Percentiles rank a stretch among this genome's conserved stretches.
These are phyloP conservation scores for Balaenoptera acutorostrata DNA, from an alignment of 2,113 vertebrate species.

Conservation along the genomic window DNA sequence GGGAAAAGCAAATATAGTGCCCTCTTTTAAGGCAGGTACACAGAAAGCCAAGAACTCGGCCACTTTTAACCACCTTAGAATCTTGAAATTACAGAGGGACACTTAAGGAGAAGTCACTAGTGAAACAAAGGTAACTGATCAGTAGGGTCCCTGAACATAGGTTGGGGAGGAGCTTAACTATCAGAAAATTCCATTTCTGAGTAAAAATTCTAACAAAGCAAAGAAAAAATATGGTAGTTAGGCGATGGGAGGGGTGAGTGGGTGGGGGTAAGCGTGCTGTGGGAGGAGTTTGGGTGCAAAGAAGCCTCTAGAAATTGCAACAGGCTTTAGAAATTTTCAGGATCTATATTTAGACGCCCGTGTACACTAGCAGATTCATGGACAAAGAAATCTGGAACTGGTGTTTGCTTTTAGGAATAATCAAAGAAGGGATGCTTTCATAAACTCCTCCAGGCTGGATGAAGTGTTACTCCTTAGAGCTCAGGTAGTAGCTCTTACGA, in stretches of 20 bases:
- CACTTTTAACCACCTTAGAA: background rate
- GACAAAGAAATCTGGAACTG: background rate
- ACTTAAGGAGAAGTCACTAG: background rate
- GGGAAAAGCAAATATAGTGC: background rate
- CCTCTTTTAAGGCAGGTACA: background rate
- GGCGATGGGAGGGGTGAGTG: background rate
- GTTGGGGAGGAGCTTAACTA: background rate
- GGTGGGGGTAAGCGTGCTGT: background rate
- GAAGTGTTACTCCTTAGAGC: background rate
- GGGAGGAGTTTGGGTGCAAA: background rate
- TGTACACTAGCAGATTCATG: background rate
- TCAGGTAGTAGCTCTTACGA: background rate
- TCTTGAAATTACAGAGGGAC: background rate
- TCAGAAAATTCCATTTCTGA: background rate
- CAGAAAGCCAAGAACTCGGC: background rate
- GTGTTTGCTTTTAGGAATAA: background rate
- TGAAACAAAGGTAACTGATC: background rate
- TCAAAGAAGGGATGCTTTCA: background rate
- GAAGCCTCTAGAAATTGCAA: background rate
- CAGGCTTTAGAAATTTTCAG: background rate
- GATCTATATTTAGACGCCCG: background rate
- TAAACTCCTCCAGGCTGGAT: background rate
- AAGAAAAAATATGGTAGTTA: background rate
- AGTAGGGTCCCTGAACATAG: background rate
- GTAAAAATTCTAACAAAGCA: background rate